Evolutionary conservation across 2,113 vertebrate species (phyloP), one percentile per base, ranked within the genome.

Genomic region (Eublepharis macularius): DNA sequence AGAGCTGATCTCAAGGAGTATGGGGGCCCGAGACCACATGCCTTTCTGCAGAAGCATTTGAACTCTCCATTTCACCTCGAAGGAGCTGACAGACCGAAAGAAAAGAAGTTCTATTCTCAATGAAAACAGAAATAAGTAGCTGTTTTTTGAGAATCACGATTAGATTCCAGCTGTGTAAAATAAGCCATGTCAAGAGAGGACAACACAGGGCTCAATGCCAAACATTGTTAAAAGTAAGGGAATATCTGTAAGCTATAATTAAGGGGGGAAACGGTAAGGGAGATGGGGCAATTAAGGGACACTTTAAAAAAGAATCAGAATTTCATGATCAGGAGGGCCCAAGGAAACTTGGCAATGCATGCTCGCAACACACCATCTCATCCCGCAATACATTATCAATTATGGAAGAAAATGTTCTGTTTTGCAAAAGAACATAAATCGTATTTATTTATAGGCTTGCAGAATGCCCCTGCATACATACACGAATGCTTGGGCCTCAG

Each of bases 151-250:
- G 39, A 88, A 70, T 85, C 86, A 34, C 45, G 83, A 85, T 45
- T 86, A 16, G 57, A 80, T 39, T 45, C 32, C 2, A 89, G 16
- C 47, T 84, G 19, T 63, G 70, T 76, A 87, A 45, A 32, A 80
- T 66, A 88, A 70, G 80, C 73, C 79, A 90, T 86, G 87, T 90
- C 90, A 82, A 0, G 0, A 78, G 76, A 81, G 87, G 19, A 78
- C 0, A 43, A 78, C 65, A 32, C 36, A 39, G 24, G 3, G 36
- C 36, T 72, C 29, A 63, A 60, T 73, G 14, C 49, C 49, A n/a
- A n/a, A n/a, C 49, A 51, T 13, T 12, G 9, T 2, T 8, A 51
- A 51, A 51, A 12, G 12, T 13, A 51, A 51, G 12, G 2, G 49
- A 51, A 51, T 51, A 13, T 51, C 49, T 13, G 9, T 51, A 13